phyloP scores from a whole-genome alignment of 2,888 invertebrate genomes.

The Argynnis bischoffii region DNA sequence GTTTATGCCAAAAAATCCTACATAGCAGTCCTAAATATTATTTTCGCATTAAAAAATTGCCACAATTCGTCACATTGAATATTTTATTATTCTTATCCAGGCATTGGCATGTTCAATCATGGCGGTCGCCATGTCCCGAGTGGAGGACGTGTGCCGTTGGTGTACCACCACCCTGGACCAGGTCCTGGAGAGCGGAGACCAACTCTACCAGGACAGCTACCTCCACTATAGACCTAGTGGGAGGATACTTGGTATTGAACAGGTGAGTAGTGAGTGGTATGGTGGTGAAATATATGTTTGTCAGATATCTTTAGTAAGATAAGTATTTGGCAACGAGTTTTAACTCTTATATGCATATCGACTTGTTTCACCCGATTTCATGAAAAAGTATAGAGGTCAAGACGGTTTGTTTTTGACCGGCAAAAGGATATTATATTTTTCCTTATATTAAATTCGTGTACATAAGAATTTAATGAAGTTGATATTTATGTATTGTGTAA shows the following conservation, averaged over 20 bases:
- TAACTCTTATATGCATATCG: too few relatives aligned
- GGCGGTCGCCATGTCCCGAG: constrained; percentile 79
- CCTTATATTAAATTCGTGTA: not conserved
- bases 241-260: constrained; percentile 56
- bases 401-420: too few relatives aligned
- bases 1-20: too few relatives aligned
- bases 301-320: too few relatives aligned
- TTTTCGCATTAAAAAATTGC: not conserved
- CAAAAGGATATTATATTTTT: too few relatives aligned
- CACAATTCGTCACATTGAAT: not conserved
- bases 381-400: too few relatives aligned
- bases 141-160: constrained; percentile 81
- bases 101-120: constrained; percentile 73
- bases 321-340: too few relatives aligned
- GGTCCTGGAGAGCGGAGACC: constrained; percentile 80
- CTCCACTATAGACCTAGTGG: constrained; percentile 72
- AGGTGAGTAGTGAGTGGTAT: constrained; percentile 49
- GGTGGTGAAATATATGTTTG: not conserved
- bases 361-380: too few relatives aligned
- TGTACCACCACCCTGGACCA: constrained; percentile 77
- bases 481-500: too few relatives aligned
- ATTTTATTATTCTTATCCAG: constrained; percentile 45
- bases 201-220: constrained; percentile 83
- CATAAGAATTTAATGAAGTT: too few relatives aligned
- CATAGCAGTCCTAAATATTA: too few relatives aligned